A percentile compares a stretch with the other conserved stretches of the same genome.
Conservation (phyloP, 2,113 vertebrate genomes). For the Gallinago jamesoni region DNA sequence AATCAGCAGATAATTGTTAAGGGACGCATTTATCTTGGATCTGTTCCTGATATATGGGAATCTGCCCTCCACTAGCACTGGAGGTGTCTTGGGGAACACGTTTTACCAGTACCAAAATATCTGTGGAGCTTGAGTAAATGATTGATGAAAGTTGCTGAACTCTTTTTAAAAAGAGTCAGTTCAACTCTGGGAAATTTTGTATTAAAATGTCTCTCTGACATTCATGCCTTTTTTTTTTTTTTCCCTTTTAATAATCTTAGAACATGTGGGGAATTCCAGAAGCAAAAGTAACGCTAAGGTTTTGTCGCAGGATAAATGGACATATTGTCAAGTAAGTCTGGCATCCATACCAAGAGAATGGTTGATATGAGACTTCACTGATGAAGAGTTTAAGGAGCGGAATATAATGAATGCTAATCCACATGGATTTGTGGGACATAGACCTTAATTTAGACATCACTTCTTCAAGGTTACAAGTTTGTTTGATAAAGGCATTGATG, state of each 20-base stretch:
- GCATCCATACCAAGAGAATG: not conserved
- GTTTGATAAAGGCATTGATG: not conserved
- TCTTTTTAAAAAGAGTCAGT: not conserved
- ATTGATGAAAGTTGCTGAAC: not conserved
- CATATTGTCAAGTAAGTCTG: not conserved
- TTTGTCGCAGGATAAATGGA: not conserved
- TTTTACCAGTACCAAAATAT: not conserved
- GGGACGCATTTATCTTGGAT: not conserved
- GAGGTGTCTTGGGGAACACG: not conserved
- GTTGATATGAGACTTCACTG: not conserved
- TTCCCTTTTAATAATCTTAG: not conserved
- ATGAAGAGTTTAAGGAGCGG: not conserved
- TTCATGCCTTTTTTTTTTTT: not conserved
- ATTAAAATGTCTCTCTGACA: not conserved
- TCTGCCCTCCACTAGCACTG: not conserved
- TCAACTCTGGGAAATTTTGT: not conserved
- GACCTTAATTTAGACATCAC: not conserved
- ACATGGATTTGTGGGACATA: not conserved
- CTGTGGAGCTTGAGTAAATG: not conserved
- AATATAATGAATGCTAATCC: not conserved
- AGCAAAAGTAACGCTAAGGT: not conserved
- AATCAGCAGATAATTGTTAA: not conserved
- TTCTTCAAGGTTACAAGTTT: not conserved
- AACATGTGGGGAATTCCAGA: not conserved
- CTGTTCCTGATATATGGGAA: not conserved